Evolutionary conservation across 2,113 vertebrate genomes (phyloP), one percentile per base, ranked within the genome.

Genomic region (Cyprinodon brontotheroides): DNA sequence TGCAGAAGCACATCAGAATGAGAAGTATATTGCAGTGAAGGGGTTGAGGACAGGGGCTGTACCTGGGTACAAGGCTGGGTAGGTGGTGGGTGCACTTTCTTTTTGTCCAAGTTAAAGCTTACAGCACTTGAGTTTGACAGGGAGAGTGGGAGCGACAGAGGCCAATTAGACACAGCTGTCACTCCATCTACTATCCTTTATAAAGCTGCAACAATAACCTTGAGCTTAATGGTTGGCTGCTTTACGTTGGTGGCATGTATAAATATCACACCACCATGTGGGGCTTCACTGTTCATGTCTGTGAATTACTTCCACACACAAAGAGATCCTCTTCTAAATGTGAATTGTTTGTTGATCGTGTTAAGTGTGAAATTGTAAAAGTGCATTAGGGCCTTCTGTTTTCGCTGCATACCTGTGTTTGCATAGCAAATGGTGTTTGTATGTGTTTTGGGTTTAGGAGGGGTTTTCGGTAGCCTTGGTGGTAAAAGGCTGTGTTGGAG

Each of bases 91-190:
- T 72, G 65, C 80, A 69, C 74, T 80, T 83, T 81, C 85, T 91
- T 90, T 91, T 93, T 93, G 89, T 93, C 90, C 89, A 61, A 68
- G 67, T 83, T 87, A 79, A 86, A 88, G 88, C 90, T 89, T 89
- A 91, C 89, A 90, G 90, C 87, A 88, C 91, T 90, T 86, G 85
- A 87, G 87, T 86, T 89, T 91, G 91, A 93, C 92, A 89, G 86
- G 77, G 77, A 80, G 85, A 89, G 85, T 78, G 81, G 89, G 86
- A 86, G 74, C 80, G 86, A 91, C 77, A 87, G 86, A 89, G 89
- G 74, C 79, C 74, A 86, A 94, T 94, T 95, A 92, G 94, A 81
- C 91, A 93, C 91, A 94, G 93, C 93, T 93, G 94, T 92, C 94
- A 94, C 79, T 93, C 88, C 70, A 7, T 67, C 82, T 75, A 60